These are phyloP conservation scores for Lycia hirtaria DNA, from an alignment of 2,888 invertebrate genomes.

Conservation along the genomic window DNA sequence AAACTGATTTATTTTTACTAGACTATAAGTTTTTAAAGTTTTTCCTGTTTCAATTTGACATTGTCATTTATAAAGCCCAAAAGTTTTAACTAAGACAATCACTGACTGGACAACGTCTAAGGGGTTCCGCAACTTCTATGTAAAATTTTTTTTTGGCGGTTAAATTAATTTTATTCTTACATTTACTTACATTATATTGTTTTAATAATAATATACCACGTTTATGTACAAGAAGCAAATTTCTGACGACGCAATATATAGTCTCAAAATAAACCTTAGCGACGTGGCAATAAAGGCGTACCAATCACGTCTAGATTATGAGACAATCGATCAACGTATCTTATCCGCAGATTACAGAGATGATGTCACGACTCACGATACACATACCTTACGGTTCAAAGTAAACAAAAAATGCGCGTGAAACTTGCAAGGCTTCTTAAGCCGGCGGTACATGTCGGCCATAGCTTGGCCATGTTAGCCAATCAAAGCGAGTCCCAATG, in stretches of 20 bases:
- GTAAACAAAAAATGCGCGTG: conserved; percentile 3
- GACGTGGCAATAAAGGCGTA: conserved; percentile 5
- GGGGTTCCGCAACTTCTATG: too few species aligned
- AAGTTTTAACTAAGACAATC: too few species aligned
- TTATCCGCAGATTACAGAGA: conserved; percentile 37
- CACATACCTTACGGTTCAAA: conserved; percentile 11
- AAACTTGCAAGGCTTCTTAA: conserved; percentile 20
- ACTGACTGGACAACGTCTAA: too few species aligned
- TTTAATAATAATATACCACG: background rate
- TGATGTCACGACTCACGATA: conserved; percentile 36
- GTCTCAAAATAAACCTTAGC: conserved; percentile 9
- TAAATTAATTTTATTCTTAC: too few species aligned
- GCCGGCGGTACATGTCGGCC: background rate
- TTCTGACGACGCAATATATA: background rate
- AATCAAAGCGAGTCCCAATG: too few species aligned
- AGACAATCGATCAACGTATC: conserved; percentile 20
- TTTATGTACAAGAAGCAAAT: conserved; percentile 14
- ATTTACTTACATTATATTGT: too few species aligned
- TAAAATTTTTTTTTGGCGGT: too few species aligned
- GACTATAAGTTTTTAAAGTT: too few species aligned
- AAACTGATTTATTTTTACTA: too few species aligned
- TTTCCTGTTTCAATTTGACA: too few species aligned
- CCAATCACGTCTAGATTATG: conserved; percentile 12
- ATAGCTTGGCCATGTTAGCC: background rate
- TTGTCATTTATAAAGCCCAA: too few species aligned